Conservation (phyloP, 2,113 vertebrate genomes). For the Asarcornis scutulata region DNA sequence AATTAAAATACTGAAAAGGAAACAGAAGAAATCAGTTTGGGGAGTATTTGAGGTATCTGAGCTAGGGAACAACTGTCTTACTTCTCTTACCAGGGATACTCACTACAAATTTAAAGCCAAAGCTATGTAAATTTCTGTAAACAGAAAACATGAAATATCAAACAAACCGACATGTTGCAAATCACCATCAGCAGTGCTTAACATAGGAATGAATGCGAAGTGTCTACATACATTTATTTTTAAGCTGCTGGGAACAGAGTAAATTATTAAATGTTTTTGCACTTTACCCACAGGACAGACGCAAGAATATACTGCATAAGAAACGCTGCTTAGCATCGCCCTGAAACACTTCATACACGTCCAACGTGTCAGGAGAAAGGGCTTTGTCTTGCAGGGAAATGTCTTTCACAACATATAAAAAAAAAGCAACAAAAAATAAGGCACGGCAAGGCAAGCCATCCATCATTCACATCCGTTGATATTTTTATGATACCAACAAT, state of each 20-base stretch:
- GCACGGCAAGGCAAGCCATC: not conserved
- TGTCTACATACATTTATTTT: conserved; percentile 6
- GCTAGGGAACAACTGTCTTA: not conserved
- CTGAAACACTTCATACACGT: not conserved
- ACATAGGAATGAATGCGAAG: conserved; percentile 9
- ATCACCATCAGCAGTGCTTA: not conserved
- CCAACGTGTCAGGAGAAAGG: not conserved
- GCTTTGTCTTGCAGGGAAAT: not conserved
- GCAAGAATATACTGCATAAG: not conserved
- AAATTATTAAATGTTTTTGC: not conserved
- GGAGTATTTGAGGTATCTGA: not conserved
- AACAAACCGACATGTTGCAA: not conserved
- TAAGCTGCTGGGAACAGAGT: not conserved
- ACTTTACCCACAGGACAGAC: not conserved
- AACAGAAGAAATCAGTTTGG: not conserved
- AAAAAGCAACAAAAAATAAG: not conserved
- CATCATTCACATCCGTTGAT: not conserved
- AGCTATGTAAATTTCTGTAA: not conserved
- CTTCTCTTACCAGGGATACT: not conserved
- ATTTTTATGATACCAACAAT: not conserved
- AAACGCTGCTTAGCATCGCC: not conserved
- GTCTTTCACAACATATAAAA: not conserved
- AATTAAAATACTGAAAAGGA: not conserved
- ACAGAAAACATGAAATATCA: not conserved
- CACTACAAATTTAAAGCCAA: not conserved